Percentiles rank a stretch among this genome's conserved stretches.
These are phyloP conservation scores for Clivina fossor DNA, from an alignment of 2,888 invertebrate genomes.

Conservation along the genomic window DNA sequence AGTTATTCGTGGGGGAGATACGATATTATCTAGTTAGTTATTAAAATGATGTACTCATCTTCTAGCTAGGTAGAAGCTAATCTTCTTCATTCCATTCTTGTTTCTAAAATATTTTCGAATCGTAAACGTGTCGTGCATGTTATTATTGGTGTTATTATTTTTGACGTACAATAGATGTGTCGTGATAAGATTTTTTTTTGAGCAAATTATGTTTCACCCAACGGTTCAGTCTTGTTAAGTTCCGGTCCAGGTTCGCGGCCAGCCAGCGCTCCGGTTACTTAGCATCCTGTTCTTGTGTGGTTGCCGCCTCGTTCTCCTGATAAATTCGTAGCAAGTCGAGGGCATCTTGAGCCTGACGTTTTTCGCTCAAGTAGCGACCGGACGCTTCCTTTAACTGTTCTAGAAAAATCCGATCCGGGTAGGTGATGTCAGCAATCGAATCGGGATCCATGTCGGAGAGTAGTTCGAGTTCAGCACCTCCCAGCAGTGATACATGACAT, in stretches of 20 bases:
- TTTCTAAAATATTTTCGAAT: too few species aligned
- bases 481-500: constrained; percentile 80
- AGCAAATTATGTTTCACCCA: constrained; percentile 22
- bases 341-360: constrained; percentile 84
- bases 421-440: constrained; percentile 77
- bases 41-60: too few species aligned
- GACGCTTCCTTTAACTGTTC: constrained; percentile 83
- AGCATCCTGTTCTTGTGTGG: constrained; percentile 11
- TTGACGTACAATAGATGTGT: constrained; percentile 29
- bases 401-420: constrained; percentile 71
- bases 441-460: constrained; percentile 90
- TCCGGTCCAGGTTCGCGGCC: too few species aligned
- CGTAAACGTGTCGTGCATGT: constrained; percentile 19
- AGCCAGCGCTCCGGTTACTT: too few species aligned
- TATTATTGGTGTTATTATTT: constrained; percentile 28
- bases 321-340: constrained; percentile 81
- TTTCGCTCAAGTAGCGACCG: constrained; percentile 77
- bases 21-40: too few species aligned
- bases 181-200: constrained; percentile 22
- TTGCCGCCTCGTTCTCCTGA: constrained; percentile 49
- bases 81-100: too few species aligned
- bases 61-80: too few species aligned
- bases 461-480: constrained; percentile 81
- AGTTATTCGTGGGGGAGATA: constrained; percentile 26
- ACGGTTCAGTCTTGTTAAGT: constrained; percentile 27